Evolutionary conservation across 2,797 vertebrate species (phyloP), one percentile per base, ranked within the genome.

Genomic region (Erpetoichthys calabaricus): DNA sequence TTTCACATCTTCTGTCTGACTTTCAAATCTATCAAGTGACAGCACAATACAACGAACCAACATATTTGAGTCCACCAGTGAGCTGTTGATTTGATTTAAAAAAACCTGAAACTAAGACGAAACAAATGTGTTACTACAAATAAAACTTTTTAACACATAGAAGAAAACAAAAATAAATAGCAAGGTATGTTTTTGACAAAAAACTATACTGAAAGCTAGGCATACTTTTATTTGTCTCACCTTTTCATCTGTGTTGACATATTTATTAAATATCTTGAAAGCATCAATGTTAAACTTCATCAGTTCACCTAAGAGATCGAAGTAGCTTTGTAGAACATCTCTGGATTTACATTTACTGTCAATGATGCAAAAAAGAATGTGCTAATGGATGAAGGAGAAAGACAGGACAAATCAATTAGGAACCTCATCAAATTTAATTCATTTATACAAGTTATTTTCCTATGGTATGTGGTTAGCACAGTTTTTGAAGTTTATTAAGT

Each of bases 221-320:
- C 4, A 8, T 25, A 25, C 25, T 25, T 25, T 10, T 4, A 51
- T 3, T 8, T 3, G 6, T 5, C 8, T 63, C 82, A 98, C 96
- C 91, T 97, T 99, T 67, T 96, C 94, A 57, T 94, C 89, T 3
- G 91, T 94, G 80, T 95, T 95, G 72, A 99, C 93, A 41, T 98
- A 99, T 75, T 93, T 98, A 82, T 98, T 97, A 78, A 99, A 99
- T 73, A 91, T 90, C 79, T 94, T 95, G 74, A 99, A 99, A 45
- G 94, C 94, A 60, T 98, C 93, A 4, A 96, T 91, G 64, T 99
- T 99, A 76, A 99, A 99, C 76, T 99, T 99, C 95, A 99, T 99
- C 64, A 99, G 86, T 61, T 99, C 96, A 57, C 96, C 96, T 45
- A 99, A 84, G 56, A 99, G 87, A 72, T 99, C 96, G 61, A 99